A percentile compares a stretch with the other conserved stretches of the same genome.
Evolutionary conservation across 2,888 invertebrate species (phyloP).

Genomic region (Drosophila paramelanica): DNA sequence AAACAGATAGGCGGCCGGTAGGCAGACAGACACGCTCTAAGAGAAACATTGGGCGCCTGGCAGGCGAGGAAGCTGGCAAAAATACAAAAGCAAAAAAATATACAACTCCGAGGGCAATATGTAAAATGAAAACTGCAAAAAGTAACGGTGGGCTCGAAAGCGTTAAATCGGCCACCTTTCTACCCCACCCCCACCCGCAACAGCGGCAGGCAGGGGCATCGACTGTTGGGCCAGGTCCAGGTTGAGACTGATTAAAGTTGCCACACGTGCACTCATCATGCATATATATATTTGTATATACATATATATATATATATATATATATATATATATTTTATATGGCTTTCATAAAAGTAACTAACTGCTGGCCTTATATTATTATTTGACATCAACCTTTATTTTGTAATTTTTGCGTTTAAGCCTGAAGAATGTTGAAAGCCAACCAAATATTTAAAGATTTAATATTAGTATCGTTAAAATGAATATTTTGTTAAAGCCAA

Average conservation of each 20-base stretch:
- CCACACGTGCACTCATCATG: slow-evolving; percentile 18
- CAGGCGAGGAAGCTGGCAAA: slow-evolving; percentile 59
- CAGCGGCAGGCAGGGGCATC: slow-evolving; percentile 51
- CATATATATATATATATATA: too few species aligned
- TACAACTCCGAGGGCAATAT: slow-evolving; percentile 78
- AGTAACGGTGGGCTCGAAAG: slow-evolving; percentile 42
- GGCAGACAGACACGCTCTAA: slow-evolving; percentile 51
- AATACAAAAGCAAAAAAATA: slow-evolving; percentile 64
- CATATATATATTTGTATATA: not conserved
- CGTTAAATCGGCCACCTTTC: slow-evolving; percentile 47
- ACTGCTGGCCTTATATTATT: slow-evolving; percentile 4
- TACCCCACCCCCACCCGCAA: slow-evolving; percentile 4
- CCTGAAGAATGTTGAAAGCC: not conserved
- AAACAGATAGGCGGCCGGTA: slow-evolving; percentile 63
- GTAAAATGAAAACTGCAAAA: slow-evolving; percentile 73
- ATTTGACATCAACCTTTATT: not conserved
- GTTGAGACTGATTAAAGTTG: slow-evolving; percentile 50
- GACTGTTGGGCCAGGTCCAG: slow-evolving; percentile 30
- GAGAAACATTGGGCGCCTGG: slow-evolving; percentile 46
- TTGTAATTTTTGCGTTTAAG: not conserved
- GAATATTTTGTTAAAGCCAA: too few species aligned
- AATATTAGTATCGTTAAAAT: too few species aligned
- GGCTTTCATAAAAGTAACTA: slow-evolving; percentile 13
- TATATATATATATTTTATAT: not conserved
- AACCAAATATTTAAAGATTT: not conserved